Base-by-base conservation (phyloP, 2,797 vertebrate genomes). In the Bovichtus variegatus region DNA sequence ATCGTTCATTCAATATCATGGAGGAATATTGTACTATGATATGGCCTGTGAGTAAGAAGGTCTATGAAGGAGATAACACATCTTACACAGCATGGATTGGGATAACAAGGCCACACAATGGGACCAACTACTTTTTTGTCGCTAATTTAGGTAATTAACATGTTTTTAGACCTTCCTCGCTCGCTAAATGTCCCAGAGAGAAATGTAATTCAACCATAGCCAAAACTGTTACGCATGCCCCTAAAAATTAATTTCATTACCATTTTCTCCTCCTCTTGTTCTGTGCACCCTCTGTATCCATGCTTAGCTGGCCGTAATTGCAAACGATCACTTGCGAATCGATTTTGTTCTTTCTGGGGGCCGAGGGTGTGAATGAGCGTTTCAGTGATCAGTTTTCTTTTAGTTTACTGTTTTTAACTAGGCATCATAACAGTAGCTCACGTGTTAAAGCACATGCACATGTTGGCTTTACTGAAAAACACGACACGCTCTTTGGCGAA, bases 231-330 rank as follows among this genome's bases (percentile, higher is more conserved):
- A 25, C 29, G 47, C 65, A 55, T 78, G 80, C 87, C 55, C 55
- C 53, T 55, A 51, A 90, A 58, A 90, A 84, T 74, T 84, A 84
- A 90, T 88, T 86, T 80, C 55, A 90, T 91, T 87, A 86, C 75
- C 72, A 72, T 73, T 87, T 83, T 81, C 63, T 84, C 40, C 49
- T 82, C 60, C 21, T 74, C 55, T 71, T 71, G 36, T 77, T 76
- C 70, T 44, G 36, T 53, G 55, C 60, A 13, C 72, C 71, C 65
- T 70, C 31, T 57, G 69, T 61, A 43, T 29, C 60, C 59, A 36
- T 13, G 82, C 80, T 84, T 75, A 66, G 70, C 82, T 19, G 67
- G 41, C 46, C 72, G 6, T 86, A 86, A 91, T 86, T 90, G 70
- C 51, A 76, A 80, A 82, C 87, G 62, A 82, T 89, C 79, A 83